Evolutionary conservation across 2,113 vertebrate genomes (phyloP).

Genomic region (Anser cygnoides): DNA sequence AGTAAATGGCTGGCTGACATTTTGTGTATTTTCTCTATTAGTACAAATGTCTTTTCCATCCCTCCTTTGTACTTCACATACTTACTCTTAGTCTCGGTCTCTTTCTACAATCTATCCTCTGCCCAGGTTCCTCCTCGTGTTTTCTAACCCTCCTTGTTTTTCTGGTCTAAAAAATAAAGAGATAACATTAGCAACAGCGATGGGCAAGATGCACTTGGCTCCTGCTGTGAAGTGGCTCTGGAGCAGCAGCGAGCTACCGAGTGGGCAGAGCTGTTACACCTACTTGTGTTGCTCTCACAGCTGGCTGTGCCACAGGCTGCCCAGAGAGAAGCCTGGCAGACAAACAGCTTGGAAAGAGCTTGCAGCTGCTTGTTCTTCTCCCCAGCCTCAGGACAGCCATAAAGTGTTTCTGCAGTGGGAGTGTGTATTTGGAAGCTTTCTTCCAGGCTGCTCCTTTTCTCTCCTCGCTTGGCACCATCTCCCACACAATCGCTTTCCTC

Average conservation of each 20-base stretch:
- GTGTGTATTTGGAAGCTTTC: constrained; percentile 43
- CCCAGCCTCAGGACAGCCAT: constrained; percentile 50
- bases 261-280: constrained; percentile 2
- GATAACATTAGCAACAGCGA: not conserved
- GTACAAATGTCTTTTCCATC: not conserved
- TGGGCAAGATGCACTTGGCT: not conserved
- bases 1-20: not conserved
- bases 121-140: not conserved
- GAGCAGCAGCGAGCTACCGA: not conserved
- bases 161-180: not conserved
- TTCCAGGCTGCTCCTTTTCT: constrained; percentile 61
- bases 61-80: not conserved
- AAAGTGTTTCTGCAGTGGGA: constrained; percentile 42
- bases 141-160: not conserved
- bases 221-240: not conserved
- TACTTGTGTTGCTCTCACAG: not conserved
- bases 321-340: constrained; percentile 33
- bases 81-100: not conserved
- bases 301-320: constrained; percentile 11
- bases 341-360: constrained; percentile 15
- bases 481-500: not conserved
- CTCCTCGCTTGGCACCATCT: not conserved
- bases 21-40: not conserved
- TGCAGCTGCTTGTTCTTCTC: constrained; percentile 41
- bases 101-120: not conserved